A percentile compares a stretch with the other conserved stretches of the same genome.
phyloP scores from a whole-genome alignment of 2,888 invertebrate genomes.

The Protodeltote pygarga region DNA sequence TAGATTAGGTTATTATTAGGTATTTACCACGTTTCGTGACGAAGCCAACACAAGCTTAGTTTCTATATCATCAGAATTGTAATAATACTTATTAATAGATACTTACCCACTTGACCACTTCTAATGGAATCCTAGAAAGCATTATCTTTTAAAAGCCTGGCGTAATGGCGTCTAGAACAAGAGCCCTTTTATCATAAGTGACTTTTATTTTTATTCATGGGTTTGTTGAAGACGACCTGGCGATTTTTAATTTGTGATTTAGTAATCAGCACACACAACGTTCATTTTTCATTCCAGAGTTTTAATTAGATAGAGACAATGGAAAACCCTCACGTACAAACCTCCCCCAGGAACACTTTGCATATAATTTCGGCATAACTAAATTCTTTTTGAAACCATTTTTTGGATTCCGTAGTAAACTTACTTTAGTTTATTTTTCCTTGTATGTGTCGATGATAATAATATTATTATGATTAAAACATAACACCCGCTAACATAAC shows the following conservation, averaged over 20 bases:
- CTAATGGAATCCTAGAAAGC: slow-evolving; percentile 32
- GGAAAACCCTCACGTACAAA: slow-evolving; percentile 45
- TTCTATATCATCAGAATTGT: slow-evolving; percentile 31
- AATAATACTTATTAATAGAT: slow-evolving; percentile 35
- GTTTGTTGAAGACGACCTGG: slow-evolving; percentile 24
- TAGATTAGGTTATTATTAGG: no score
- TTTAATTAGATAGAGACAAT: slow-evolving; percentile 47
- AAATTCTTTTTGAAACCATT: slow-evolving; percentile 20
- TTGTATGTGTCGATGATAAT: no score
- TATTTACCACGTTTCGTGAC: no score
- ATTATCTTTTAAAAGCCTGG: slow-evolving; percentile 40
- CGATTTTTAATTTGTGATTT: slow-evolving; percentile 38
- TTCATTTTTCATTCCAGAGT: slow-evolving; percentile 44
- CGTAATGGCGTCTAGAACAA: slow-evolving; percentile 31
- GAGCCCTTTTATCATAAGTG: slow-evolving; percentile 41
- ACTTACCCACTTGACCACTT: no score
- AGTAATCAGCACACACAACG: slow-evolving; percentile 40
- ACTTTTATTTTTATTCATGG: slow-evolving; percentile 35
- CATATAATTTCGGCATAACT: slow-evolving; percentile 34
- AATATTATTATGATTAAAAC: no score
- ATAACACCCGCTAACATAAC: no score
- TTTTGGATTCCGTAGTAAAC: not conserved
- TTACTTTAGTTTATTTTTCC: no score
- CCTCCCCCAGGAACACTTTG: slow-evolving; percentile 37
- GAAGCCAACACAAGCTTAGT: no score